A percentile compares a stretch with the other conserved stretches of the same genome.
Evolutionary conservation across 2,888 invertebrate genomes (phyloP).

Genomic region (Melangyna quadrimaculata): DNA sequence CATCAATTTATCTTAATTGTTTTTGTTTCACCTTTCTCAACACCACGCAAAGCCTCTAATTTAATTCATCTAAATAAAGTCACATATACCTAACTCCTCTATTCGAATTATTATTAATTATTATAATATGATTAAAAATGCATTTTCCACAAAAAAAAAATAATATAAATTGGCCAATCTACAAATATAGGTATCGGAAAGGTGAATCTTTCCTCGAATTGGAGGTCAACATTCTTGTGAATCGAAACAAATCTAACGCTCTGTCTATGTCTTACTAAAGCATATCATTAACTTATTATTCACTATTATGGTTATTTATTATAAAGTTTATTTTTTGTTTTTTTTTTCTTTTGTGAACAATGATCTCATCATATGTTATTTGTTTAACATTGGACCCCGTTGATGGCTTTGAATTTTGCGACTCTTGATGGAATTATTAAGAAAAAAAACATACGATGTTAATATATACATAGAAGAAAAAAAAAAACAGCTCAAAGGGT

Average conservation of each 20-base stretch:
- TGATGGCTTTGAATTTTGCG: constrained; percentile 39
- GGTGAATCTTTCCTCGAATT: constrained; percentile 30
- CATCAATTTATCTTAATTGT: constrained; percentile 2
- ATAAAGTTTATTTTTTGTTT: constrained; percentile 1
- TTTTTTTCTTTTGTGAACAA: constrained; percentile 17
- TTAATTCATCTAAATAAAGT: constrained; percentile 12
- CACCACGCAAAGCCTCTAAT: neutral
- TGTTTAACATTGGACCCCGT: constrained; percentile 58
- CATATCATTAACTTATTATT: constrained; percentile 49
- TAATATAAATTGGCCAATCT: constrained; percentile 10
- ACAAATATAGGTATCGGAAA: neutral
- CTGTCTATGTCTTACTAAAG: neutral
- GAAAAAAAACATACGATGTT: neutral
- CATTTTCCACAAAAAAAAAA: constrained; percentile 2
- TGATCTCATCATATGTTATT: constrained; percentile 59
- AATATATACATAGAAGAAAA: no score
- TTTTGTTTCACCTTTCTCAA: neutral
- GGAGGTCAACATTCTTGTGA: constrained; percentile 61
- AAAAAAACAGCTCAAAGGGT: neutral
- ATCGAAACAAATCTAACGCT: constrained; percentile 23
- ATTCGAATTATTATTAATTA: neutral
- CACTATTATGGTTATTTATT: constrained; percentile 55
- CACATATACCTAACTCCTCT: neutral
- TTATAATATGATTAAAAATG: constrained; percentile 42
- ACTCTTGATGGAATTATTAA: constrained; percentile 37